Evolutionary conservation across 2,113 vertebrate genomes (phyloP), one percentile per base, ranked within the genome.

Genomic region (Andinoacara biseriatus): DNA sequence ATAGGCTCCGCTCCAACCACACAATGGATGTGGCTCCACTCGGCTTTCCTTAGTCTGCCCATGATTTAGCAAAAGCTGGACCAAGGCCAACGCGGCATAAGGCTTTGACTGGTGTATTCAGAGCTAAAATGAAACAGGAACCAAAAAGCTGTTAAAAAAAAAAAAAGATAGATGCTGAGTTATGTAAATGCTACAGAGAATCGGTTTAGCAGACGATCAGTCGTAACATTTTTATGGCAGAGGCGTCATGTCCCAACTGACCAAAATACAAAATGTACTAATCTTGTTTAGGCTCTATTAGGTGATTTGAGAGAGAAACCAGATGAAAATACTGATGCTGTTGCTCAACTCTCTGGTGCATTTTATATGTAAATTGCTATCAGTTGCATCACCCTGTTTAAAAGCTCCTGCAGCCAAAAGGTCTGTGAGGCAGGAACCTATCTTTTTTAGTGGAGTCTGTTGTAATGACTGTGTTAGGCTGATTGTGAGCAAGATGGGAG

Each of bases 341-440:
- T 40, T 54, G 22, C 7, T 46, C 56, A 43, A 82, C 62, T 80
- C 72, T 78, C 78, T 63, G 26, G 54, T 78, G 74, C 65, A 74
- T 80, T 85, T 82, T 76, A 43, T 86, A 90, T 88, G 78, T 69
- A 91, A 90, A 91, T 94, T 87, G 58, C 89, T 74, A 80, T 78
- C 76, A 38, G 87, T 91, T 91, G 78, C 92, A 92, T 92, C 88
- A 86, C 9, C 80, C 58, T 22, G 24, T 79, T 78, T 74, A 76
- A 85, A 82, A 85, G 22, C 87, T 78, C 46, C 58, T 9, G 33
- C 29, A 90, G 78, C 72, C 65, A 77, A 79, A 59, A 54, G 1
- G 40, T 65, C 75, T 58, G 58, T 10, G 24, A 81, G 58, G 58
- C 56, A 62, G 87, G 10, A 82, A 81, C 61, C 22, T 22, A 57